Evolutionary conservation across 2,888 invertebrate genomes (phyloP).

Genomic region (Hypselothyrea guttata): DNA sequence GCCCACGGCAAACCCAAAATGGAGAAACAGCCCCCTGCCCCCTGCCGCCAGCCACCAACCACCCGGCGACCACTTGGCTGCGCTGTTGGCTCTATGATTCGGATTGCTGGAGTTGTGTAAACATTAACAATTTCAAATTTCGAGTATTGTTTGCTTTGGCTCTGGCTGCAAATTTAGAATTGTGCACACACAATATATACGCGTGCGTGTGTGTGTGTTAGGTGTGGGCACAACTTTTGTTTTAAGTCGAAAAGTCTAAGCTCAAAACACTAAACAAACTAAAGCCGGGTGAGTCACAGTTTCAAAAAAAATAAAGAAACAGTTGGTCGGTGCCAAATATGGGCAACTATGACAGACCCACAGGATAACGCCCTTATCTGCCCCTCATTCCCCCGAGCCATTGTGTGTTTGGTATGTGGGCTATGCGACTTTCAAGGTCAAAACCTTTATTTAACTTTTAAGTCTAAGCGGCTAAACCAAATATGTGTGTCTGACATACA

Average conservation of each 20-base stretch:
- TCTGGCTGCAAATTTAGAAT: not conserved
- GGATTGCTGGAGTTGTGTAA: conserved; percentile 58
- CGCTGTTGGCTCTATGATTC: conserved; percentile 41
- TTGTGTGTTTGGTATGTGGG: conserved; percentile 1
- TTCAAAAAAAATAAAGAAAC: conserved; percentile 9
- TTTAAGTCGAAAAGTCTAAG: conserved; percentile 58
- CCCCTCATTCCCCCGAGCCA: not conserved
- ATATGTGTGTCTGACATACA: conserved; percentile 46
- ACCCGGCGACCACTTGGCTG: conserved; percentile 19
- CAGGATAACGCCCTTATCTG: conserved; percentile 13
- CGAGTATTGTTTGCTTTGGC: conserved; percentile 63
- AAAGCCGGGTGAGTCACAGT: conserved; percentile 4
- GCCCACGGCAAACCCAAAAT: conserved; percentile 40
- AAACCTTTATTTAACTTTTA: conserved; percentile 51
- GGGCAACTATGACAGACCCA: conserved; percentile 18
- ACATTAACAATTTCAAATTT: conserved; percentile 77
- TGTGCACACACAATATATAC: not conserved
- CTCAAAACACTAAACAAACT: conserved; percentile 41
- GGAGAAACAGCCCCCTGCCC: not conserved
- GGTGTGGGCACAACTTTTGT: conserved; percentile 44
- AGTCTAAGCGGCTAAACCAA: conserved; percentile 50
- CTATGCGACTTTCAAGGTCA: conserved; percentile 49
- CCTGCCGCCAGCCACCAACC: too few species aligned
- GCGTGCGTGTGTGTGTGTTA: conserved; percentile 9
- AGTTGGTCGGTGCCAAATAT: conserved; percentile 12